Conservation (phyloP, 2,797 vertebrate species). For the Clarias fuscus region DNA sequence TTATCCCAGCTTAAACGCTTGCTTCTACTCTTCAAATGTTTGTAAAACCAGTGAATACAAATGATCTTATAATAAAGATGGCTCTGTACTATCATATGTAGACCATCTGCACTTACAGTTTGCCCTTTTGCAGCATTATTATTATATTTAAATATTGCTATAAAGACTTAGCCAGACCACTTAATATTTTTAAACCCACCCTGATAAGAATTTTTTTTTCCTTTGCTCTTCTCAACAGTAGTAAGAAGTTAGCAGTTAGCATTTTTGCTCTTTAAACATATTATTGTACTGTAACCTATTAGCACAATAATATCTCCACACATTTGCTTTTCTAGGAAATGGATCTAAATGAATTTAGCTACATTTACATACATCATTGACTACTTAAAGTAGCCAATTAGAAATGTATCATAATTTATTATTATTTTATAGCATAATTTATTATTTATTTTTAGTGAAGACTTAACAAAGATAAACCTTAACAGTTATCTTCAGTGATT, state of each 20-base stretch:
- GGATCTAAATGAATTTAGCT: not conserved
- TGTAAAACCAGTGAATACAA: not conserved
- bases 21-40: not conserved
- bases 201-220: no score
- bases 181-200: not conserved
- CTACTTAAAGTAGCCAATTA: not conserved
- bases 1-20: not conserved
- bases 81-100: no score
- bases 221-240: no score
- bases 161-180: not conserved
- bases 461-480: no score
- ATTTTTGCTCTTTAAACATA: not conserved
- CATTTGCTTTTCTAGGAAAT: not conserved
- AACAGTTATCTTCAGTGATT: no score
- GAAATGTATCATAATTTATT: no score
- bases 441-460: no score
- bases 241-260: not conserved
- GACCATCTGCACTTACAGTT: not conserved
- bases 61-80: not conserved
- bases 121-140: not conserved
- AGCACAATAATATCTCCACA: not conserved
- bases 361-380: not conserved
- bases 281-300: not conserved
- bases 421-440: no score
- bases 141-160: not conserved